Evolutionary conservation across 2,797 vertebrate species (phyloP).

Genomic region (Acanthiza pusilla): DNA sequence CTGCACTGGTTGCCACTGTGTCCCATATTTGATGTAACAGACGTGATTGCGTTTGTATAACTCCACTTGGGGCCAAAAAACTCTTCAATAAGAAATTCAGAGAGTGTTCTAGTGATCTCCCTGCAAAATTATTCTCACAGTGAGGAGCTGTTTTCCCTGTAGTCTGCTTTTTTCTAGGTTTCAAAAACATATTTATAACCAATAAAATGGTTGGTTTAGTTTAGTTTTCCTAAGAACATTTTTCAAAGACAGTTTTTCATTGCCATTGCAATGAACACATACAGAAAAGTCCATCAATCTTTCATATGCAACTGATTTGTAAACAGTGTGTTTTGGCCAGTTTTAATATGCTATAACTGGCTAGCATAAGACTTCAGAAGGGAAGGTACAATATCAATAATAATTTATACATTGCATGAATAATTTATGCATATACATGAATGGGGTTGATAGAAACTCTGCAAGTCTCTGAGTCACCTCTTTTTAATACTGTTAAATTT

Average conservation of each 20-base stretch:
- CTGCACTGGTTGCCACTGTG: background rate
- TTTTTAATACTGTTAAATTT: background rate
- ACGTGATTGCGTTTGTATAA: background rate
- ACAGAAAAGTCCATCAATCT: background rate
- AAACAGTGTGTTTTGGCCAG: background rate
- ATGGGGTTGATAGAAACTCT: background rate
- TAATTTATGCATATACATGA: no score
- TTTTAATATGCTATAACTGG: background rate
- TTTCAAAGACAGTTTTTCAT: background rate
- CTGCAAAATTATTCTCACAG: background rate
- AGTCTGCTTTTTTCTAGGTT: background rate
- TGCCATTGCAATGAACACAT: background rate
- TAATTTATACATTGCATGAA: background rate
- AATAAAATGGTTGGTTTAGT: background rate
- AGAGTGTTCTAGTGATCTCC: background rate
- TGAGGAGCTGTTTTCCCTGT: background rate
- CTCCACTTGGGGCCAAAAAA: background rate
- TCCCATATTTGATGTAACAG: background rate
- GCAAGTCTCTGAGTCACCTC: background rate
- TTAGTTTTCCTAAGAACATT: background rate
- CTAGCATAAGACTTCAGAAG: background rate
- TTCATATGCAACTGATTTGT: background rate
- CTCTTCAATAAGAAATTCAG: background rate
- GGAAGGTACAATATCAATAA: background rate
- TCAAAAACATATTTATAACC: background rate